A percentile compares a stretch with the other conserved stretches of the same genome.
These are phyloP conservation scores for Rhea pennata DNA, from an alignment of 2,113 vertebrate genomes.

Conservation along the genomic window DNA sequence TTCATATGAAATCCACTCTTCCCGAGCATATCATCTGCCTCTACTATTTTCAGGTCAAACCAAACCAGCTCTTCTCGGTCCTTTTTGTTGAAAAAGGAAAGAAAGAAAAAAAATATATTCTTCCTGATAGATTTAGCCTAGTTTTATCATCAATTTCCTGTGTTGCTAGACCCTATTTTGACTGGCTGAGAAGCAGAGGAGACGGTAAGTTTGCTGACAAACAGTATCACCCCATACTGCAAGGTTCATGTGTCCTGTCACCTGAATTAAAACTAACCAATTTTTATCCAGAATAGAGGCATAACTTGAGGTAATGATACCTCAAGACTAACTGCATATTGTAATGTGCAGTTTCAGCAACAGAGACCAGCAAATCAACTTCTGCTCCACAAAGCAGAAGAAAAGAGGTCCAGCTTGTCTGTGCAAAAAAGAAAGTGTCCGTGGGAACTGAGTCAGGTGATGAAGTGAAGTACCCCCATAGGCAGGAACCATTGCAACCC, in stretches of 20 bases:
- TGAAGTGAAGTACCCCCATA: neutral
- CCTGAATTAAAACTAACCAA: neutral
- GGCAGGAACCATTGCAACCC: neutral
- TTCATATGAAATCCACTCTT: neutral
- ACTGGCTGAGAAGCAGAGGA: neutral
- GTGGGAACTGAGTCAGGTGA: neutral
- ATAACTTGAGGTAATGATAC: neutral
- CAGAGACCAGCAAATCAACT: neutral
- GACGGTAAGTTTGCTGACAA: neutral
- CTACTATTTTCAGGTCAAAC: neutral
- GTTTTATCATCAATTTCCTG: neutral
- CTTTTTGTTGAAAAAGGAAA: neutral
- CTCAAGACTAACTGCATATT: neutral
- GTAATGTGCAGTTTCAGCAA: neutral
- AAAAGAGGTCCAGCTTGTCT: neutral
- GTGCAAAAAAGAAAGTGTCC: neutral
- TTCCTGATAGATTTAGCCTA: neutral
- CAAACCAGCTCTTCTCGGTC: neutral
- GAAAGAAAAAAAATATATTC: neutral
- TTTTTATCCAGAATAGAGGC: neutral
- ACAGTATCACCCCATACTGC: neutral
- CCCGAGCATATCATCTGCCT: neutral
- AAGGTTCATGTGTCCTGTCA: neutral
- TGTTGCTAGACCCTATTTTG: neutral
- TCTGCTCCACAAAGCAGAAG: neutral